Conservation (phyloP, 2,113 vertebrate genomes). For the Leptobrachium leishanense region DNA sequence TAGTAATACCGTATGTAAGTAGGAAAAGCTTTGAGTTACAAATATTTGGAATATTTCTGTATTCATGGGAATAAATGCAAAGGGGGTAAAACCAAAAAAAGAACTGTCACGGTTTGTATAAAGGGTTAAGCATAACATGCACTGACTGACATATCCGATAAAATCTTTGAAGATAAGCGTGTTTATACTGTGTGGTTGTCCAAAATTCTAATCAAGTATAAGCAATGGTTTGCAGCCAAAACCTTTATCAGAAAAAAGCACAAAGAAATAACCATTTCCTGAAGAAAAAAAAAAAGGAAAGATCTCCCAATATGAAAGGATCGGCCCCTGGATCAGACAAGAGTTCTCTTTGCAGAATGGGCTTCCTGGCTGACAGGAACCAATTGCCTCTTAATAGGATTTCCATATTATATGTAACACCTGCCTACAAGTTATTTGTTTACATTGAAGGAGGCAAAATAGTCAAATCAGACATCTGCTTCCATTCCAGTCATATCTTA, state of each 20-base stretch:
- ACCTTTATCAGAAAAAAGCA: constrained; percentile 51
- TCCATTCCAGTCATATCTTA: constrained; percentile 80
- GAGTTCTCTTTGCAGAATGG: constrained; percentile 71
- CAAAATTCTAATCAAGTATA: too few species aligned
- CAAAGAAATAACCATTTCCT: constrained; percentile 74
- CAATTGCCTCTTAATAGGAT: constrained; percentile 78
- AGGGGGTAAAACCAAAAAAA: too few species aligned
- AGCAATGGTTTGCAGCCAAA: too few species aligned
- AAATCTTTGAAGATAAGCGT: too few species aligned
- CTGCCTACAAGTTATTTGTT: constrained; percentile 87
- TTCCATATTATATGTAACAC: constrained; percentile 86
- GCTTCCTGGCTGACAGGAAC: constrained; percentile 79
- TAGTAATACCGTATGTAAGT: too few species aligned
- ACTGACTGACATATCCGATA: too few species aligned
- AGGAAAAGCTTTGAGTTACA: too few species aligned
- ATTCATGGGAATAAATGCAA: too few species aligned
- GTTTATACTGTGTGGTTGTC: too few species aligned
- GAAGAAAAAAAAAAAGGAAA: constrained; percentile 69
- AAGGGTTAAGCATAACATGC: too few species aligned
- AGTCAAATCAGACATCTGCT: constrained; percentile 83
- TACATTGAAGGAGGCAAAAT: constrained; percentile 77
- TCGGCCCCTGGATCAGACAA: constrained; percentile 73
- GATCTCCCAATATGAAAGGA: constrained; percentile 74
- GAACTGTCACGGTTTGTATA: too few species aligned
- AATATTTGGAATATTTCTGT: too few species aligned